A percentile compares a stretch with the other conserved stretches of the same genome.
These are phyloP conservation scores for Vidua macroura DNA, from an alignment of 2,113 vertebrate genomes.

Conservation along the genomic window DNA sequence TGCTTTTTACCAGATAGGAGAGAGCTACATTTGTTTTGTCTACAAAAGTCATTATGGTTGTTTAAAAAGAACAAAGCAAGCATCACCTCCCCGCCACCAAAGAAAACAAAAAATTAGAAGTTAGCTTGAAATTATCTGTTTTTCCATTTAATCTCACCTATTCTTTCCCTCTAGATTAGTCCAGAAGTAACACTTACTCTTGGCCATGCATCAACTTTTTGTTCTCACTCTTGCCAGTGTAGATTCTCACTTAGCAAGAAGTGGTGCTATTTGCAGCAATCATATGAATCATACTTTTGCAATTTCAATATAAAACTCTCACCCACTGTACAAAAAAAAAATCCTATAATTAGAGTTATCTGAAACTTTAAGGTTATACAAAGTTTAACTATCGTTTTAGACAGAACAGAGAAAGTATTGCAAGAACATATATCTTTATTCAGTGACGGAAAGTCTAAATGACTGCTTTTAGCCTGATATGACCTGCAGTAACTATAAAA, in stretches of 20 bases:
- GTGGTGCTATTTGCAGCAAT: background rate
- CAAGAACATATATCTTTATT: background rate
- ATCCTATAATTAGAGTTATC: background rate
- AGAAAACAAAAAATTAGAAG: background rate
- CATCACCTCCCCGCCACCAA: background rate
- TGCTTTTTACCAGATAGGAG: background rate
- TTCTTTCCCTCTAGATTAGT: background rate
- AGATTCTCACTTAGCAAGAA: constrained; percentile 22
- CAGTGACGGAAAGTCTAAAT: background rate
- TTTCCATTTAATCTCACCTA: background rate
- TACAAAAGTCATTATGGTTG: background rate
- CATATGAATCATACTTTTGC: background rate
- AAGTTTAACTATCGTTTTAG: background rate
- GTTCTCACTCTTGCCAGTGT: background rate
- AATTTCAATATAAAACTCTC: constrained; percentile 7
- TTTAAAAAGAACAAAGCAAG: background rate
- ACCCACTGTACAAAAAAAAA: background rate
- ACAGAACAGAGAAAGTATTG: background rate
- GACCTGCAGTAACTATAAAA: constrained; percentile 3
- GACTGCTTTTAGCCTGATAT: background rate
- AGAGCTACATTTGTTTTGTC: background rate
- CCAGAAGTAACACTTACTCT: background rate
- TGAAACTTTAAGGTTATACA: background rate
- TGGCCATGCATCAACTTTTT: background rate
- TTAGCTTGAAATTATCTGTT: background rate